Base-by-base conservation (phyloP, 1,140 invertebrate species). In the Sinonovacula constricta region DNA sequence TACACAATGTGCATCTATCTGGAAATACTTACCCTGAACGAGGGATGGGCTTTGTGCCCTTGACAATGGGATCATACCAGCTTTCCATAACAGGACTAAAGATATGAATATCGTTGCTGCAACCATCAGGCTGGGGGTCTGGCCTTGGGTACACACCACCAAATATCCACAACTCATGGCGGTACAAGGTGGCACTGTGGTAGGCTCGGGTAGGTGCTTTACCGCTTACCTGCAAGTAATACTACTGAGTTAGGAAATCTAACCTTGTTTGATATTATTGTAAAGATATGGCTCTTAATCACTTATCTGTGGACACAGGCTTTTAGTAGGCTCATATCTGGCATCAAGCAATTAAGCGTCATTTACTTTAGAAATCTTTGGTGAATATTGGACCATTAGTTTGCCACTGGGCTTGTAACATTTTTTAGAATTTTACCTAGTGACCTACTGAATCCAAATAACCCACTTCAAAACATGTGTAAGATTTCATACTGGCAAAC, bases 141-240 rank as follows among this genome's bases (percentile, higher is more conserved):
- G 90, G 89, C 4, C 83, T 77, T 2, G 90, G 90, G 49, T 87
- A 90, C 14, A 90, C 88, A 3, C 90, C 90, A 75, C 90, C 90
- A 84, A 91, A 91, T 56, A 91, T 87, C 90, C 90, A 91, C 74
- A 91, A 69, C 66, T 91, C 89, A 81, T 91, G 87, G 3, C 89
- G 81, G 70, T 89, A 89, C 59, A 90, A 66, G 26, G 85, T 89
- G 0, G 87, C 78, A 66, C 83, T 88, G 83, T 91, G 90, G 66
- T 91, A 91, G 1, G 90, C 86, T 68, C 89, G 75, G 1, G 88
- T 88, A 36, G 90, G 90, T 1, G 89, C 87, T 72, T 90, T 90
- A 4, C 89, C 88, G 66, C 85, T 84, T 1, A 86, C 88, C 89
- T 90, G 67, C 1, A 70, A 62, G 22, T 57, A 63, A 28, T 30